Conservation (phyloP, 2,888 invertebrate genomes). For the Ecliptopera silaceata region DNA sequence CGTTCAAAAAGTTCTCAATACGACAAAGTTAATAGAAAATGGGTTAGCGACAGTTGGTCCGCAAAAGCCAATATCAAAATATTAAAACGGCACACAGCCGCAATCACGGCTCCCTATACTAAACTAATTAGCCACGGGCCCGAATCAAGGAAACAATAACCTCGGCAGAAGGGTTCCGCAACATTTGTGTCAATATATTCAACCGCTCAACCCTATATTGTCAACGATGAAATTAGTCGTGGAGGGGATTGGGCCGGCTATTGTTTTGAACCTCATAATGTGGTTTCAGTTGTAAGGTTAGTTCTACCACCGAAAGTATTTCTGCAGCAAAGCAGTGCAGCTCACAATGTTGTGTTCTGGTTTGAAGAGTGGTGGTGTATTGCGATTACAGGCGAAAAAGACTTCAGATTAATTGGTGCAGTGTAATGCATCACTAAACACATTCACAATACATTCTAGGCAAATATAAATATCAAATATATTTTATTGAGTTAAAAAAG, state of each 20-base stretch:
- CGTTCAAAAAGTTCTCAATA: not conserved
- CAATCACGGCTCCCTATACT: slow-evolving; percentile 55
- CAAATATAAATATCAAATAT: no score
- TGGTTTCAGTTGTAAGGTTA: no score
- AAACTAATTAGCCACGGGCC: slow-evolving; percentile 71
- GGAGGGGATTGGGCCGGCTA: slow-evolving; percentile 45
- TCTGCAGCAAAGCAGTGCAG: no score
- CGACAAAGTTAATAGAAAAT: slow-evolving; percentile 8
- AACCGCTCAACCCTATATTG: slow-evolving; percentile 57
- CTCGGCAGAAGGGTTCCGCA: slow-evolving; percentile 71
- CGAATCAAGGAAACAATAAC: slow-evolving; percentile 78
- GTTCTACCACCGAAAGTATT: no score
- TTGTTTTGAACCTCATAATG: slow-evolving; percentile 31
- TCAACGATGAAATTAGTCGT: slow-evolving; percentile 58
- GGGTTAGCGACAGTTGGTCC: slow-evolving; percentile 33
- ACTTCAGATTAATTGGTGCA: no score
- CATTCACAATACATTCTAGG: no score
- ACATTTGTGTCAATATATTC: slow-evolving; percentile 72
- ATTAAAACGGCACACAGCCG: slow-evolving; percentile 40
- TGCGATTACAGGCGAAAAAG: no score
- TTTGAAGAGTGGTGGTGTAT: no score
- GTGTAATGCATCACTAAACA: no score
- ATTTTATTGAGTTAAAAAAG: no score
- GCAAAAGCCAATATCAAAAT: slow-evolving; percentile 40
- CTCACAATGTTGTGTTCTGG: no score